A percentile compares a stretch with the other conserved stretches of the same genome.
These are phyloP conservation scores for Thera obeliscata DNA, from an alignment of 2,888 invertebrate genomes.

Conservation along the genomic window DNA sequence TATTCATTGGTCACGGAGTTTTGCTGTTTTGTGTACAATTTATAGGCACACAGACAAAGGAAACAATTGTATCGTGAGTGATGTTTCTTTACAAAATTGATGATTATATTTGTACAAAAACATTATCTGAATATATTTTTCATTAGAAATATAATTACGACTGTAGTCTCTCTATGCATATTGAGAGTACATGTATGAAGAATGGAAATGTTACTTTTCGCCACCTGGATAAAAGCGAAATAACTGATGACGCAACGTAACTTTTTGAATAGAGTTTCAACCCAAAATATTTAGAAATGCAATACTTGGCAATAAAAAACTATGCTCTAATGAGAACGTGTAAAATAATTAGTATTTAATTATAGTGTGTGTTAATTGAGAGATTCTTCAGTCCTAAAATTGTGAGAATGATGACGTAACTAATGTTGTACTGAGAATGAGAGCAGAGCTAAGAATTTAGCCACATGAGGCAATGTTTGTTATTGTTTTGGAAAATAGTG, in stretches of 20 bases:
- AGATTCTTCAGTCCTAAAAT: slow-evolving; percentile 13
- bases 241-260: too few relatives aligned
- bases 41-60: too few relatives aligned
- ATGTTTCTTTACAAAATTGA: too few relatives aligned
- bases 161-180: too few relatives aligned
- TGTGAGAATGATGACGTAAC: slow-evolving; percentile 39
- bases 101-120: too few relatives aligned
- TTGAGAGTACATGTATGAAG: too few relatives aligned
- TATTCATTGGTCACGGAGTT: slow-evolving; percentile 12
- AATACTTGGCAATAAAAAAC: slow-evolving; percentile 13
- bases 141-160: too few relatives aligned
- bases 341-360: slow-evolving; percentile 23
- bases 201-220: too few relatives aligned
- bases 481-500: slow-evolving; percentile 16
- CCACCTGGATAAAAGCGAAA: too few relatives aligned
- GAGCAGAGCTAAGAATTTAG: slow-evolving; percentile 34
- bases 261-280: not conserved
- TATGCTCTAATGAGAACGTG: slow-evolving; percentile 22
- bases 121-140: too few relatives aligned
- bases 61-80: too few relatives aligned
- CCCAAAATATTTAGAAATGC: not conserved
- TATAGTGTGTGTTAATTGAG: slow-evolving; percentile 24
- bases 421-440: slow-evolving; percentile 33
- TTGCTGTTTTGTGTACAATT: not conserved
- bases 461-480: slow-evolving; percentile 34